These are phyloP conservation scores for Eclectus roratus DNA, from an alignment of 2,113 vertebrate genomes.

Conservation along the genomic window DNA sequence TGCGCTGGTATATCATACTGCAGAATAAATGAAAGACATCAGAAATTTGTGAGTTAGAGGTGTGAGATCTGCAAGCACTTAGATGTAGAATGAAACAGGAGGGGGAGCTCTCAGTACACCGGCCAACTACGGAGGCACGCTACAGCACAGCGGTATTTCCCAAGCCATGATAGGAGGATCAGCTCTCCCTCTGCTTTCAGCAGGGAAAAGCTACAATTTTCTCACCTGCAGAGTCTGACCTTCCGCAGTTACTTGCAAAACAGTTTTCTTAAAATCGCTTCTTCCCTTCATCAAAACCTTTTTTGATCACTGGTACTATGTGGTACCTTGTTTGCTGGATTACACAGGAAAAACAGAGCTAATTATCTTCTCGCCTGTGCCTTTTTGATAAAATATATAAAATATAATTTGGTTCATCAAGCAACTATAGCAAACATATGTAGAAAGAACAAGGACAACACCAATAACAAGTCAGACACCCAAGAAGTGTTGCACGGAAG, in stretches of 20 bases:
- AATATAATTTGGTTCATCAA: neutral
- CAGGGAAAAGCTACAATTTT: neutral
- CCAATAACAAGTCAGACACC: neutral
- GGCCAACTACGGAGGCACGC: fast-evolving
- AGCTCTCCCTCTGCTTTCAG: neutral
- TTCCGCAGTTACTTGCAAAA: neutral
- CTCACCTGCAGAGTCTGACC: neutral
- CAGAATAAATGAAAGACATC: neutral
- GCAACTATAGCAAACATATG: neutral
- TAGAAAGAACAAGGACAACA: neutral
- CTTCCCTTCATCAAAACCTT: neutral
- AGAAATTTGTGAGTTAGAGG: neutral
- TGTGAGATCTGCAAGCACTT: neutral
- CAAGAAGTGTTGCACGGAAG: neutral
- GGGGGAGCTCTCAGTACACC: constrained; percentile 53
- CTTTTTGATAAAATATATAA: neutral
- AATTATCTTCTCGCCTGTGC: neutral
- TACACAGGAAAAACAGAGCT: neutral
- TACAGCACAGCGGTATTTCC: neutral
- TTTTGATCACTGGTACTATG: neutral
- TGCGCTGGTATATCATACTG: neutral
- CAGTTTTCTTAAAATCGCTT: neutral
- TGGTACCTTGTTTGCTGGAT: neutral
- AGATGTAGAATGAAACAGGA: neutral
- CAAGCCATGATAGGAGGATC: neutral